Percentiles rank a stretch among this genome's conserved stretches.
phyloP scores from a whole-genome alignment of 2,797 vertebrate genomes.

The Poeciliopsis infans region DNA sequence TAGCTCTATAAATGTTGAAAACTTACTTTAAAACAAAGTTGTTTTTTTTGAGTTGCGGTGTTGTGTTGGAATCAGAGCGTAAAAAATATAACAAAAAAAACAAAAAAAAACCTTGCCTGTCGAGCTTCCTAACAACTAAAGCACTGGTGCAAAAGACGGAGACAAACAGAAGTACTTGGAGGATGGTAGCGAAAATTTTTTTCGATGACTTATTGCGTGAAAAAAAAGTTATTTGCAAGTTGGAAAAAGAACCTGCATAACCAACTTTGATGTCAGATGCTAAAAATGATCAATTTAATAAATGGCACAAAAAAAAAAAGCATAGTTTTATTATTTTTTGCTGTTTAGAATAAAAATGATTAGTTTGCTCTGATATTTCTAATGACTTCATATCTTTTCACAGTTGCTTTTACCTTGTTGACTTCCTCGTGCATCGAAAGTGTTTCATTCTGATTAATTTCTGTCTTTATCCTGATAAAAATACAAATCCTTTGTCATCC shows the following conservation, averaged over 20 bases:
- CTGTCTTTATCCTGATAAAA: neutral
- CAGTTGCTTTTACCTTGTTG: neutral
- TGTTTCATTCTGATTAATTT: neutral
- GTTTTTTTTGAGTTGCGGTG: no score
- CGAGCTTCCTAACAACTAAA: neutral
- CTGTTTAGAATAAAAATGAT: neutral
- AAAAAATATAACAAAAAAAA: no score
- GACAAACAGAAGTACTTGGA: no score
- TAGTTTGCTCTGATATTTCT: neutral
- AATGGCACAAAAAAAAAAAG: neutral
- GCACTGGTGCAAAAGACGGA: neutral
- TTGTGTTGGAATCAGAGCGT: neutral
- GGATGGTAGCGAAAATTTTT: no score
- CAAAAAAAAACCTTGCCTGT: neutral
- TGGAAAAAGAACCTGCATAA: neutral
- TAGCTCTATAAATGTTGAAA: neutral
- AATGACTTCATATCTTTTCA: neutral
- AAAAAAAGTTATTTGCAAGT: no score
- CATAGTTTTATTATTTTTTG: neutral
- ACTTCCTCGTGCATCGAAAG: neutral
- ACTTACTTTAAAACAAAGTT: neutral
- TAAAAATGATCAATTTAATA: neutral
- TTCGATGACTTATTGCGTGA: no score
- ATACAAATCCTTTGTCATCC: neutral
- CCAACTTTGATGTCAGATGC: neutral